A percentile compares a stretch with the other conserved stretches of the same genome.
Evolutionary conservation across 2,113 vertebrate genomes (phyloP).

Genomic region (Entomyzon cyanotis): DNA sequence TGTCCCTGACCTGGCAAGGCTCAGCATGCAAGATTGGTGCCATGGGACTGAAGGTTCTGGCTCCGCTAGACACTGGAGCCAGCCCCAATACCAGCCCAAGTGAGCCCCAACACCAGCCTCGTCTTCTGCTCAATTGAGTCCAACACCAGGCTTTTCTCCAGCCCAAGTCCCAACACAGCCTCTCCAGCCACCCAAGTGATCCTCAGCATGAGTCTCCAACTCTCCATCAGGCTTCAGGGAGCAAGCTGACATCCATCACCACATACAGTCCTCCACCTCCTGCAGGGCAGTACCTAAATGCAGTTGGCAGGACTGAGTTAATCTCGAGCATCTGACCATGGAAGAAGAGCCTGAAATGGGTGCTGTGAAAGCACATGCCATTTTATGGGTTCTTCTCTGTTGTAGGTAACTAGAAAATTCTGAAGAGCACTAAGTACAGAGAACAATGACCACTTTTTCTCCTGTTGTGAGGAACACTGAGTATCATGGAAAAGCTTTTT

Average conservation of each 20-base stretch:
- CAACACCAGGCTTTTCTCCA: neutral
- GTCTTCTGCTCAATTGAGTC: neutral
- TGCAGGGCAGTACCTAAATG: neutral
- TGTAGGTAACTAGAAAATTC: neutral
- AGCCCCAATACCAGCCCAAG: neutral
- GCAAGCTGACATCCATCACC: neutral
- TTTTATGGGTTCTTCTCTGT: neutral
- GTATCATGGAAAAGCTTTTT: neutral
- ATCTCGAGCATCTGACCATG: neutral
- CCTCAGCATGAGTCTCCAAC: neutral
- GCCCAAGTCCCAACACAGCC: neutral
- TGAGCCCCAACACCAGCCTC: neutral
- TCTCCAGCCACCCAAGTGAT: neutral
- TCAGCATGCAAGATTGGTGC: neutral
- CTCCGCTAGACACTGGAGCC: rapidly evolving
- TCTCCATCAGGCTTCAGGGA: rapidly evolving
- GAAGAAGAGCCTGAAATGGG: neutral
- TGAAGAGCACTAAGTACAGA: neutral
- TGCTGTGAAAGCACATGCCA: neutral
- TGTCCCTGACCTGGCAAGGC: neutral
- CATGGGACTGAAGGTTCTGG: neutral
- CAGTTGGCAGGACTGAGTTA: neutral
- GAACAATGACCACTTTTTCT: neutral
- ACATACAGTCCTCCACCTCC: neutral
- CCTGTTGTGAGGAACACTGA: neutral